Percentiles rank a stretch among this genome's conserved stretches.
These are phyloP conservation scores for Epinotia ramella DNA, from an alignment of 2,888 invertebrate genomes.

Conservation along the genomic window DNA sequence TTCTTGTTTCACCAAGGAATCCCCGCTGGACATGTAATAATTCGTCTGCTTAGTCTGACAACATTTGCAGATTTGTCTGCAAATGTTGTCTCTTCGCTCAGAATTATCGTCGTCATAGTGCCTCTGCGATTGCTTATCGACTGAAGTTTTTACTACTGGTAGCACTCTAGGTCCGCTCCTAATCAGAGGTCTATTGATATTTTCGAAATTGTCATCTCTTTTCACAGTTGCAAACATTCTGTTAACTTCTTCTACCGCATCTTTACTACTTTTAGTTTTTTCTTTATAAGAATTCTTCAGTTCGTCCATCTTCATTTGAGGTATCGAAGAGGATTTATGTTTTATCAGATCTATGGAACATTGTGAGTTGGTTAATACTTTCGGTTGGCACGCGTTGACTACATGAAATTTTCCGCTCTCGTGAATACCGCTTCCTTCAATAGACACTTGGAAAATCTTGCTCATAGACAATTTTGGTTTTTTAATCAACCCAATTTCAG, in stretches of 20 bases:
- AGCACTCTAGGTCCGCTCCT: slow-evolving; percentile 73
- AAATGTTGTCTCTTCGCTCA: too few species aligned
- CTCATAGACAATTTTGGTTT: slow-evolving; percentile 57
- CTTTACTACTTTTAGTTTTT: slow-evolving; percentile 66
- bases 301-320: slow-evolving; percentile 79
- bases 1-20: slow-evolving; percentile 57
- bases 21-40: slow-evolving; percentile 68
- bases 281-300: slow-evolving; percentile 69
- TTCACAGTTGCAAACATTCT: slow-evolving; percentile 76
- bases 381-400: slow-evolving; percentile 62
- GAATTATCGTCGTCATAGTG: slow-evolving; percentile 34
- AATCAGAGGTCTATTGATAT: slow-evolving; percentile 65
- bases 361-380: slow-evolving; percentile 51
- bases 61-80: slow-evolving; percentile 53
- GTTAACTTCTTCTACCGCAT: slow-evolving; percentile 75
- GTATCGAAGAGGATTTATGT: slow-evolving; percentile 75
- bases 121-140: slow-evolving; percentile 35
- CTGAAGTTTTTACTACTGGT: slow-evolving; percentile 69
- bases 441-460: slow-evolving; percentile 64
- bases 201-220: slow-evolving; percentile 53
- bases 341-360: slow-evolving; percentile 61
- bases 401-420: slow-evolving; percentile 61
- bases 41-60: slow-evolving; percentile 63
- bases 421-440: slow-evolving; percentile 54
- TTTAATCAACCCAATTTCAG: slow-evolving; percentile 51